Conservation (phyloP, 2,888 invertebrate genomes). For the Oscheius onirici region DNA sequence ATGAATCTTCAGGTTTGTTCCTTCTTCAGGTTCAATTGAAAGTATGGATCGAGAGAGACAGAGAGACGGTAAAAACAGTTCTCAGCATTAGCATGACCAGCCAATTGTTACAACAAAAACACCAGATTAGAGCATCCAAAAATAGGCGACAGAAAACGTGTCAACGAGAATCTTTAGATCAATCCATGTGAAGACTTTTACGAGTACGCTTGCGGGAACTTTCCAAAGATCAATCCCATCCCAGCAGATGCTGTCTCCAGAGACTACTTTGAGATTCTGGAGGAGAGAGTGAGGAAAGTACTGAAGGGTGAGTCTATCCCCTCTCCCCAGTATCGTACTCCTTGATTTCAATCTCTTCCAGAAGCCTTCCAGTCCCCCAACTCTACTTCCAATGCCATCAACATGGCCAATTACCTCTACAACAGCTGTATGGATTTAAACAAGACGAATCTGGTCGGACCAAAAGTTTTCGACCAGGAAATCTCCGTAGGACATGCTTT, state of each 20-base stretch:
- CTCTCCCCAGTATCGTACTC: no score
- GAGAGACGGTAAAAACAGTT: no score
- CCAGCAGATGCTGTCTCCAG: not conserved
- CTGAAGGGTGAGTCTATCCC: not conserved
- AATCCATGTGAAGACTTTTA: conserved; percentile 26
- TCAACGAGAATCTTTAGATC: not conserved
- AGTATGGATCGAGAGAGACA: no score
- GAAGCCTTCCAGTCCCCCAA: conserved; percentile 59
- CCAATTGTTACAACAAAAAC: no score
- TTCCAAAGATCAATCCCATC: conserved; percentile 5
- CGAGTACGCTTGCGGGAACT: conserved; percentile 22
- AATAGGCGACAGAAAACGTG: no score
- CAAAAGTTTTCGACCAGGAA: conserved; percentile 52
- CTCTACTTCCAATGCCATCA: conserved; percentile 59
- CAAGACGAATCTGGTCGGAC: conserved; percentile 47
- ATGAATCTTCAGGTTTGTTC: no score
- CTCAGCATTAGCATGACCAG: no score
- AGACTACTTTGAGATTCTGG: not conserved
- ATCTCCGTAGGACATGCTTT: conserved; percentile 38
- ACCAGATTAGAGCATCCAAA: no score
- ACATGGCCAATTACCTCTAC: conserved; percentile 59
- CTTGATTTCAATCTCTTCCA: conserved; percentile 30
- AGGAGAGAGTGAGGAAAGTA: not conserved
- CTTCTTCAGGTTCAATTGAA: no score
- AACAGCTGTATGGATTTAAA: conserved; percentile 62